phyloP scores from a whole-genome alignment of 2,797 vertebrate genomes.

The Tapera naevia region DNA sequence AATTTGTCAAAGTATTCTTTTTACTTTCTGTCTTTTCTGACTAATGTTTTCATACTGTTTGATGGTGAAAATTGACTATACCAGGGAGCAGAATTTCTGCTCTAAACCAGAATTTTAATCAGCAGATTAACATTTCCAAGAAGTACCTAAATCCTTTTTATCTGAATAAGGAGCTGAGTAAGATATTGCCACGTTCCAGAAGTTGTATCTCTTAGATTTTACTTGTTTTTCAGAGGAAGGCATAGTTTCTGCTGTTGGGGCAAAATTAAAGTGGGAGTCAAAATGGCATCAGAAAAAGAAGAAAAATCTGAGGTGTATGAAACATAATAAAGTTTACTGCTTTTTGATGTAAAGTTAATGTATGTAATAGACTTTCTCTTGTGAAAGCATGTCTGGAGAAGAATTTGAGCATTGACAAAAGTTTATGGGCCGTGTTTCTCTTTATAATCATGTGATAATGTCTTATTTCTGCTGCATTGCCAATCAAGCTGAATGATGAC shows the following conservation, averaged over 20 bases:
- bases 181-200: neutral
- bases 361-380: neutral
- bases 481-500: constrained; percentile 76
- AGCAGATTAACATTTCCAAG: neutral
- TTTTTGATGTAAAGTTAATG: neutral
- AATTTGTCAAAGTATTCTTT: too few relatives aligned
- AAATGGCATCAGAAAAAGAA: neutral
- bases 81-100: neutral
- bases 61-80: neutral
- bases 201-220: neutral
- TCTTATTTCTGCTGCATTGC: constrained; percentile 72
- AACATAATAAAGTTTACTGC: neutral
- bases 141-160: neutral
- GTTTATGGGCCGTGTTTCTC: neutral
- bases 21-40: neutral
- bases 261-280: neutral
- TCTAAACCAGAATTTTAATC: neutral
- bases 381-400: neutral
- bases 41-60: neutral
- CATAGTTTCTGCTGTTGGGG: neutral
- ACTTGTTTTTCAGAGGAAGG: neutral
- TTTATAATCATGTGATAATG: neutral
- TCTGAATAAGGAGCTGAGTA: neutral
- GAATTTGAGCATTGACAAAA: neutral
- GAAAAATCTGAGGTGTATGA: neutral